Evolutionary conservation across 2,113 vertebrate genomes (phyloP), one percentile per base, ranked within the genome.

Genomic region (Parus major): DNA sequence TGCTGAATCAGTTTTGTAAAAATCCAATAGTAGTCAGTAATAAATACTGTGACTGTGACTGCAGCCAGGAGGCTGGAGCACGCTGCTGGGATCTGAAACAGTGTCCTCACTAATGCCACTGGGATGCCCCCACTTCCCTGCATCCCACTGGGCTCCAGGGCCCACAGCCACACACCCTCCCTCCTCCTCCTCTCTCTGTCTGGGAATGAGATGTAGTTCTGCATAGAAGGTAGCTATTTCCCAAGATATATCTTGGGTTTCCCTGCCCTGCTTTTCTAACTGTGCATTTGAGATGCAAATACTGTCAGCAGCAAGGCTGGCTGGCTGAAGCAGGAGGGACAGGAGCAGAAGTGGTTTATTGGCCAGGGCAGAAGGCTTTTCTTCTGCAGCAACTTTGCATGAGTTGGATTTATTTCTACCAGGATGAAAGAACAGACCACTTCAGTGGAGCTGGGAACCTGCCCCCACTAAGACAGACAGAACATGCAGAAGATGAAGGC

Each of bases 1-100:
- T 86, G 85, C 79, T 95, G 64, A 90, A 75, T 86, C 68, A 93
- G 68, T 71, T 77, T 73, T 83, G 83, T 64, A 90, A 94, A 94
- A 95, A 64, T 15, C 79, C 72, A 56, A 2, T 4, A 86, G 71
- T 63, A 73, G 55, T 20, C 35, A 24, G 61, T 87, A 84, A 92
- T 59, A 91, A 91, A 75, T 56, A 33, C 36, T 11, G 60, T 44
- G 65, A 33, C 41, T 80, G 71, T 71, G 39, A 42, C 35, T 1
- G 0, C 46, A 80, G 66, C 25, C 86, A 76, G 70, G n/a, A 78
- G 72, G 16, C 1, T 39, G 59, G 39, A 83, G 39, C 4, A 0
- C 4, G 0, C 18, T 59, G 36, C 57, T 72, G 78, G 50, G 31
- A 50, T 53, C 19, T 25, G 18, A 39, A 44, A 73, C 60, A n/a